Percentiles rank a stretch among this genome's conserved stretches.
Conservation (phyloP, 1,140 invertebrate species). For the Pogonognathellus flavescens region DNA sequence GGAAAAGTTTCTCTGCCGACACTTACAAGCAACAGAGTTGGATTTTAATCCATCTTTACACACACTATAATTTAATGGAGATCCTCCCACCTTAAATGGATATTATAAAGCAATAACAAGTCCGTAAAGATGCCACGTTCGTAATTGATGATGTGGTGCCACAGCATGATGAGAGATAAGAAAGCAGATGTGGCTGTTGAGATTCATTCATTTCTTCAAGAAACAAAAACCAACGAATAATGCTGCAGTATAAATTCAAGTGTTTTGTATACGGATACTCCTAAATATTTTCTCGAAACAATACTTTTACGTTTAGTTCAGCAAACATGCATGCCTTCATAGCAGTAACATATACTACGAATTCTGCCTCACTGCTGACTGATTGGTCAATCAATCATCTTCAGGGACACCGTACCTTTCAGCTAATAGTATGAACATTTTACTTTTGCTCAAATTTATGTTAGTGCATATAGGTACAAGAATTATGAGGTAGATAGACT, state of each 20-base stretch:
- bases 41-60: background rate
- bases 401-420: background rate
- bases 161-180: background rate
- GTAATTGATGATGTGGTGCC: constrained; percentile 40
- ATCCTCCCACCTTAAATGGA: constrained; percentile 17
- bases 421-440: no score
- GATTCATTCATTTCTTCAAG: constrained; percentile 21
- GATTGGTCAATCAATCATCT: constrained; percentile 32
- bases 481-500: no score
- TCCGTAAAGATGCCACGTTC: constrained; percentile 19
- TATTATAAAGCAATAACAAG: constrained; percentile 19
- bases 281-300: no score
- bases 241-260: no score
- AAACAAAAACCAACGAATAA: no score
- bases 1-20: background rate
- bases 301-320: no score
- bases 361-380: no score
- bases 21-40: background rate
- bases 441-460: background rate
- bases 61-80: constrained; percentile 18
- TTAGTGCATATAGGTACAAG: background rate
- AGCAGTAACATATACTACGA: no score
- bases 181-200: background rate
- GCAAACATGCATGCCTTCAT: no score
- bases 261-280: no score